Percentiles rank a stretch among this genome's conserved stretches.
These are phyloP conservation scores for Cryptotermes secundus DNA, from an alignment of 1,140 invertebrate genomes.

Conservation along the genomic window DNA sequence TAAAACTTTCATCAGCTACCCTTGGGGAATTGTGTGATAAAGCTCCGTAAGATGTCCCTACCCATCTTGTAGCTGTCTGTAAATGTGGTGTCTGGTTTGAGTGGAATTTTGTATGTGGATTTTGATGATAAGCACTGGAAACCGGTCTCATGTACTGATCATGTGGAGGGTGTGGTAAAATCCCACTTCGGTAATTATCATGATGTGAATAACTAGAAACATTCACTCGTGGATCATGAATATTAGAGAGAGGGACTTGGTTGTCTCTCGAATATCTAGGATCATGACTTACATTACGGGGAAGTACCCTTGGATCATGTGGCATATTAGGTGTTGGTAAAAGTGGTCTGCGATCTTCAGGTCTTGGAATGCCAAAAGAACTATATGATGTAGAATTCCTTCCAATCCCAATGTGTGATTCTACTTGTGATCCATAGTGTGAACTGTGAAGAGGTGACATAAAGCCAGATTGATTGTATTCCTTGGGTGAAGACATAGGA, in stretches of 20 bases:
- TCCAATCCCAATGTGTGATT: background rate
- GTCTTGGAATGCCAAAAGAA: background rate
- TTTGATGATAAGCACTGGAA: background rate
- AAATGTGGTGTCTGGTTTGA: background rate
- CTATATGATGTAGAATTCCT: background rate
- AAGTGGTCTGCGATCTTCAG: background rate
- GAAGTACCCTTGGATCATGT: background rate
- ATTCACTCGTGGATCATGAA: background rate
- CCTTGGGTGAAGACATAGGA: background rate
- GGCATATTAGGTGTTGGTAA: background rate
- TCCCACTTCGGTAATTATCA: background rate
- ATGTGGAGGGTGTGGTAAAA: background rate
- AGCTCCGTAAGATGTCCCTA: background rate
- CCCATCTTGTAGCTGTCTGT: background rate
- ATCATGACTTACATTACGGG: background rate
- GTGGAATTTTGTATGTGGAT: background rate
- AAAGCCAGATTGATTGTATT: background rate
- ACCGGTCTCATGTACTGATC: background rate
- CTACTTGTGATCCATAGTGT: background rate
- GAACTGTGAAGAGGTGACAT: background rate
- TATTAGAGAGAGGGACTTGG: background rate
- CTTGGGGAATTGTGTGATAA: constrained; percentile 11
- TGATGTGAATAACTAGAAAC: background rate
- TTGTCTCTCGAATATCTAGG: background rate
- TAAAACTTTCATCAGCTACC: background rate